Evolutionary conservation across 2,888 invertebrate genomes (phyloP).

Genomic region (Glaucopsyche alexis): DNA sequence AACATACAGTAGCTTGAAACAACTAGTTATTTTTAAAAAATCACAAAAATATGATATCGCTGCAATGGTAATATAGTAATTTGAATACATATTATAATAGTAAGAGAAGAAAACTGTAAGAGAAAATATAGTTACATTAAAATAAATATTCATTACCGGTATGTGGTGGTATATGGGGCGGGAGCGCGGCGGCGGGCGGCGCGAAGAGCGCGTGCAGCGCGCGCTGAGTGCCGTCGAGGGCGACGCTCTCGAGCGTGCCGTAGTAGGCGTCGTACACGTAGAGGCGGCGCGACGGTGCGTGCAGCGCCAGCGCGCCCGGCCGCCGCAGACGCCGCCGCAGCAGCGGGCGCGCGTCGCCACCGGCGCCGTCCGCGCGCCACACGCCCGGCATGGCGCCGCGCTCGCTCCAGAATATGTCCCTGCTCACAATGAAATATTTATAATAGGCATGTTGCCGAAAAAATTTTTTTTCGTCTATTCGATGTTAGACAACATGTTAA

Average conservation of each 20-base stretch:
- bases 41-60: too few relatives aligned
- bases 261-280: constrained; percentile 93
- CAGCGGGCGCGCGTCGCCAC: constrained; percentile 73
- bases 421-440: constrained; percentile 44
- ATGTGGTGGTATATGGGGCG: constrained; percentile 32
- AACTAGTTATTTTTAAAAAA: too few relatives aligned
- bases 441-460: too few relatives aligned
- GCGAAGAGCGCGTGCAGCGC: constrained; percentile 53
- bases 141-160: not conserved
- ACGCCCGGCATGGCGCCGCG: constrained; percentile 83
- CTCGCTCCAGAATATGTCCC: constrained; percentile 87
- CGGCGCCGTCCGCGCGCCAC: constrained; percentile 82
- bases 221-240: constrained; percentile 84
- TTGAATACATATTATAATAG: too few relatives aligned
- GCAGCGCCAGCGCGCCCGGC: constrained; percentile 88
- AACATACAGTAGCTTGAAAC: too few relatives aligned
- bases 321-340: constrained; percentile 83
- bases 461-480: too few relatives aligned
- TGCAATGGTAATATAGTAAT: too few relatives aligned
- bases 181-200: constrained; percentile 39
- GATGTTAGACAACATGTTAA: too few relatives aligned
- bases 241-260: constrained; percentile 84
- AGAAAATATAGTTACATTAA: too few relatives aligned
- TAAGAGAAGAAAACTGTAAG: too few relatives aligned
- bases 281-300: constrained; percentile 85